These are phyloP conservation scores for Ceratothoa steindachneri DNA, from an alignment of 2,888 invertebrate genomes.

Conservation along the genomic window DNA sequence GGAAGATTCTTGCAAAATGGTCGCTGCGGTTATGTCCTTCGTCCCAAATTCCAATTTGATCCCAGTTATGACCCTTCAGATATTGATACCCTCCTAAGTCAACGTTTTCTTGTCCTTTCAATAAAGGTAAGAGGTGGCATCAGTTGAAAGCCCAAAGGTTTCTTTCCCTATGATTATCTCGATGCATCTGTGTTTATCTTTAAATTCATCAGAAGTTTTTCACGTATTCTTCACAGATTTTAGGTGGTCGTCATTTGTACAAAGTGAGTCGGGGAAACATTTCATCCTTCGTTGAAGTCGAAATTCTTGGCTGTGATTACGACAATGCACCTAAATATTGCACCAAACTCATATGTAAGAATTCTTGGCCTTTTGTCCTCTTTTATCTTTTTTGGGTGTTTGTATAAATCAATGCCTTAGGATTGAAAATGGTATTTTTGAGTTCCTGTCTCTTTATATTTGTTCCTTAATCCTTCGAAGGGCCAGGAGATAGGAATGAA, in stretches of 20 bases:
- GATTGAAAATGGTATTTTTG: too few species aligned
- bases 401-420: too few species aligned
- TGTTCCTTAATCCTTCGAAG: too few species aligned
- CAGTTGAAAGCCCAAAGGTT: background rate
- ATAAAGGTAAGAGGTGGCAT: constrained; percentile 59
- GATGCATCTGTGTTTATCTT: too few species aligned
- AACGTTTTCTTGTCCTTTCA: constrained; percentile 63
- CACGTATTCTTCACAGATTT: too few species aligned
- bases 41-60: constrained; percentile 80
- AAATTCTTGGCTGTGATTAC: constrained; percentile 80
- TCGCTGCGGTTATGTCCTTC: constrained; percentile 83
- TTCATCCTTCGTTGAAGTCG: constrained; percentile 88
- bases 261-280: constrained; percentile 77
- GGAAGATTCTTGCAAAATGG: constrained; percentile 91
- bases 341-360: constrained; percentile 77
- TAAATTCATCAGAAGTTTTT: too few species aligned
- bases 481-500: too few species aligned
- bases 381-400: background rate
- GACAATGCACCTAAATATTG: constrained; percentile 77
- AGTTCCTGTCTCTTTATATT: too few species aligned
- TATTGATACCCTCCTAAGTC: constrained; percentile 54
- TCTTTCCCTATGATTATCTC: background rate
- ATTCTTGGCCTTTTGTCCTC: constrained; percentile 7
- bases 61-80: constrained; percentile 76
- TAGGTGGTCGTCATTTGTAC: constrained; percentile 83